phyloP scores from a whole-genome alignment of 2,113 vertebrate species.

The Chloropsis cyanopogon region DNA sequence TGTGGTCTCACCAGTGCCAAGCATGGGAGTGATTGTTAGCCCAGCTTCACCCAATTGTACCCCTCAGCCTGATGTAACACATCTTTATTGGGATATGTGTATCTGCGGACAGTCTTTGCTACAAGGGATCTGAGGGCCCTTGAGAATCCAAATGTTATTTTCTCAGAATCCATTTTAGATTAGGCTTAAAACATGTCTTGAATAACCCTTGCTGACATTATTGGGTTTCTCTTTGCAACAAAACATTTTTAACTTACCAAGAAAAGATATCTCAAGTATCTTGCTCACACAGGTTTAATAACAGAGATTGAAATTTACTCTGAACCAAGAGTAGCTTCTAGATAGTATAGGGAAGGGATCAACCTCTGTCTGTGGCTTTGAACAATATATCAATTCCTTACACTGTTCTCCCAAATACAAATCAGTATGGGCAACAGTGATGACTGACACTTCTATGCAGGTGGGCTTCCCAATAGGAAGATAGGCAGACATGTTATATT shows the following conservation, averaged over 20 bases:
- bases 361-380: not conserved
- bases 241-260: not conserved
- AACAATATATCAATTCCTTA: not conserved
- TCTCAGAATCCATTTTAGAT: not conserved
- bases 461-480: not conserved
- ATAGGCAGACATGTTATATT: not conserved
- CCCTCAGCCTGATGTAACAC: not conserved
- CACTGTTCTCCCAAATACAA: not conserved
- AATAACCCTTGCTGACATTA: not conserved
- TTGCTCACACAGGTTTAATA: not conserved
- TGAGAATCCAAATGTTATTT: not conserved
- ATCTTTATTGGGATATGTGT: not conserved
- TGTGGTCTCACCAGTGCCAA: not conserved
- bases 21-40: not conserved
- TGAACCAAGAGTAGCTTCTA: not conserved
- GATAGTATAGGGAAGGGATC: not conserved
- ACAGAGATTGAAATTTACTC: not conserved
- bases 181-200: not conserved
- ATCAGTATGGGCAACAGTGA: not conserved
- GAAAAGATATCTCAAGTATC: not conserved
- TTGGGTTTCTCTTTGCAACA: not conserved
- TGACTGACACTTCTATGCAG: not conserved
- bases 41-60: not conserved
- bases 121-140: not conserved
- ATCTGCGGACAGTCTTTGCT: fast-evolving